Evolutionary conservation across 2,113 vertebrate genomes (phyloP), one percentile per base, ranked within the genome.

Genomic region (Saguinus midas): DNA sequence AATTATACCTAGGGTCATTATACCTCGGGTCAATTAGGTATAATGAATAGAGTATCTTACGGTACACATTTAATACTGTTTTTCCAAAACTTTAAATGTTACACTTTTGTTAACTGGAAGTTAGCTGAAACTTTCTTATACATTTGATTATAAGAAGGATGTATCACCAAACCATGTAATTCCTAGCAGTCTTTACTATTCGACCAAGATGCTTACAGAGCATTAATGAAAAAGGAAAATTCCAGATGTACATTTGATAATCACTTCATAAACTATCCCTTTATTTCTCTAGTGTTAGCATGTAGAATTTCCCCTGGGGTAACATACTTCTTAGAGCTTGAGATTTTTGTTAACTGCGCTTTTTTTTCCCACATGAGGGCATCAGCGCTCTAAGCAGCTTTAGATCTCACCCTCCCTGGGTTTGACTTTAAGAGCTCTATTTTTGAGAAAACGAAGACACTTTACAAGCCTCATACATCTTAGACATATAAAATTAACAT

Each of bases 291-390:
- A 21, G 3, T 55, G 21, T 70, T 76, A 87, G 12, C 37, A 11
- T 35, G 35, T 57, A 58, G 82, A 86, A 92, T 91, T 91, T 91
- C 79, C 58, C 20, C 23, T 70, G n/a, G 75, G 64, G n/a, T 50
- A 66, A 32, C 17, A 4, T 20, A 8, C 40, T 72, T 81, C 32
- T 50, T 17, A 23, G n/a, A 88, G 58, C 10, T 0, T 87, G 70
- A 73, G 25, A 73, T 81, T 25, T 58, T 32, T 98, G 98, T 94
- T 97, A 93, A 97, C 97, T 81, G 40, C 76, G 61, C 13, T 29
- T 64, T 66, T 66, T 98, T 95, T 97, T 98, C 98, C 98, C 98
- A 98, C 98, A 98, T 96, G 98, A 98, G 98, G 98, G 98, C 98
- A 98, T 98, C 98, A 98, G 98, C 70, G 97, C 96, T 98, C 92